Evolutionary conservation across 2,797 vertebrate genomes (phyloP).

Genomic region (Pipistrellus kuhlii): DNA sequence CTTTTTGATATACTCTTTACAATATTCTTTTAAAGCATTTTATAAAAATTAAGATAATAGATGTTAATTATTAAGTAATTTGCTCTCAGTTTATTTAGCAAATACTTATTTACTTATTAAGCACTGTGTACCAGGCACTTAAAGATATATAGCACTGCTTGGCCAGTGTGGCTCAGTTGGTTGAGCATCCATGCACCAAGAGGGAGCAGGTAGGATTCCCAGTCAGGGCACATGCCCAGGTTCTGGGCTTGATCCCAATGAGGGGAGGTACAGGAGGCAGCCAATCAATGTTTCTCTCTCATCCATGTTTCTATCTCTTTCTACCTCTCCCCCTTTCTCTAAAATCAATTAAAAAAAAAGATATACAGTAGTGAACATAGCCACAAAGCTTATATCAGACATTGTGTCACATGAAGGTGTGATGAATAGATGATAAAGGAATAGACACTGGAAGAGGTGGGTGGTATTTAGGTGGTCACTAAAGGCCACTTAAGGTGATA

Average conservation of each 20-base stretch:
- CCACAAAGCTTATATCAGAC: neutral
- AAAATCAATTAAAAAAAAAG: no score
- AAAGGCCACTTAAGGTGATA: neutral
- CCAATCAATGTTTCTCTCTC: no score
- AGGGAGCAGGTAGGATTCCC: no score
- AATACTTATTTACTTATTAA: neutral
- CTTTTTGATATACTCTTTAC: neutral
- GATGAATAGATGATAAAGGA: neutral
- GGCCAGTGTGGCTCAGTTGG: no score
- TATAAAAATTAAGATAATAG: neutral
- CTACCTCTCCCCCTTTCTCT: no score
- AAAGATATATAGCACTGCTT: neutral
- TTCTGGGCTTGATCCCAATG: no score
- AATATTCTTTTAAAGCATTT: slow-evolving; percentile 19
- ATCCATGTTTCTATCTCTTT: no score
- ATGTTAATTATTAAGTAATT: neutral
- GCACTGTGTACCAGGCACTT: neutral
- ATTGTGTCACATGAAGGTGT: neutral
- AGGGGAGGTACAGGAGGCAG: no score
- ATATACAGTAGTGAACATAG: neutral
- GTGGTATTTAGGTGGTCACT: neutral
- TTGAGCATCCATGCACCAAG: no score
- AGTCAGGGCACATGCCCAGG: no score
- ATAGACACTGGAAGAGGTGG: neutral
- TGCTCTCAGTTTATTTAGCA: neutral